phyloP scores from a whole-genome alignment of 2,888 invertebrate species.

The Caenorhabditis angaria region DNA sequence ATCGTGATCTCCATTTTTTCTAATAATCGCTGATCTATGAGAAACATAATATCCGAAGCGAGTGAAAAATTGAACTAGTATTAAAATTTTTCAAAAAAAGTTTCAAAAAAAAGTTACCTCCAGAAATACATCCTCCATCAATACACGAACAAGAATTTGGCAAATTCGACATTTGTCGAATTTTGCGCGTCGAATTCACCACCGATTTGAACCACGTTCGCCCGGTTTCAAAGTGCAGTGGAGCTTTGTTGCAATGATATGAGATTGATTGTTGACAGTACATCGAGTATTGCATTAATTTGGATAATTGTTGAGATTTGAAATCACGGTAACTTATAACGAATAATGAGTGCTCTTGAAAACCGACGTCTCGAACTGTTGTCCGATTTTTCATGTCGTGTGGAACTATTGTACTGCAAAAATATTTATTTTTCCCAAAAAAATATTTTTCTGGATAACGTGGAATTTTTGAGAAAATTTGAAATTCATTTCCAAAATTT shows the following conservation, averaged over 20 bases:
- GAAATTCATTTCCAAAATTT: background rate
- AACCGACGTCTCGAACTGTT: constrained; percentile 38
- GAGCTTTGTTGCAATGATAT: constrained; percentile 59
- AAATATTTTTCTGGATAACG: too few relatives aligned
- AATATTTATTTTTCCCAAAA: too few relatives aligned
- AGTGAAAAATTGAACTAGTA: constrained; percentile 16
- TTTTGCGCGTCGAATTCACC: constrained; percentile 25
- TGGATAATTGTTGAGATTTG: constrained; percentile 46
- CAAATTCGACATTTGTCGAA: constrained; percentile 45
- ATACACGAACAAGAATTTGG: constrained; percentile 47
- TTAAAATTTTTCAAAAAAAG: background rate
- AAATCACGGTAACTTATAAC: constrained; percentile 55
- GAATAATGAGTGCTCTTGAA: constrained; percentile 46
- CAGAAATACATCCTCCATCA: constrained; percentile 45
- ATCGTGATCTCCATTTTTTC: background rate
- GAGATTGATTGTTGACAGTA: constrained; percentile 50
- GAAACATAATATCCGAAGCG: constrained; percentile 30
- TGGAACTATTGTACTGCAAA: constrained; percentile 9
- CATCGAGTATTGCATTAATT: constrained; percentile 41
- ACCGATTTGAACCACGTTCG: constrained; percentile 58
- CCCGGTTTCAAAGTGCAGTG: constrained; percentile 51
- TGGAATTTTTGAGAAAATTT: too few relatives aligned
- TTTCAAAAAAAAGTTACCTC: constrained; percentile 33
- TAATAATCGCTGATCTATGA: background rate
- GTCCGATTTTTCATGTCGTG: constrained; percentile 60